phyloP scores from a whole-genome alignment of 37 sponge, comb jelly and placozoan genomes.

The Amphimedon queenslandica region DNA sequence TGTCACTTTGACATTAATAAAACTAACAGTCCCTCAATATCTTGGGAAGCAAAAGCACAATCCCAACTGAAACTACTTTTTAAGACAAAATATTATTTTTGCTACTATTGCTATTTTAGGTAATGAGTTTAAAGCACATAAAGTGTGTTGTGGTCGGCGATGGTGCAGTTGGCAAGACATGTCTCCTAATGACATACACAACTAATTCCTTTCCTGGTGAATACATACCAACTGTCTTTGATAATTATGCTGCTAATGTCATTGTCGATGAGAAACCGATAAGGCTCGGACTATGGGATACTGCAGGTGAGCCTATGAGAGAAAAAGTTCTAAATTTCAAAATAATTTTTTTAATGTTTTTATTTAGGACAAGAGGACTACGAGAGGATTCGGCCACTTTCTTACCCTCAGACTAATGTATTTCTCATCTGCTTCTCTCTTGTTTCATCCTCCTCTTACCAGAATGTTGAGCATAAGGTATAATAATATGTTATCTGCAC shows the following conservation, averaged over 20 bases:
- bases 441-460: neutral
- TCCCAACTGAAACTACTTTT: no score
- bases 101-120: no score
- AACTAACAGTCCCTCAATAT: no score
- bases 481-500: neutral
- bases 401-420: conserved; percentile 45
- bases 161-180: conserved; percentile 53
- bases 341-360: neutral
- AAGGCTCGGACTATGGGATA: conserved; percentile 49
- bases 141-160: conserved; percentile 63
- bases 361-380: conserved; percentile 44
- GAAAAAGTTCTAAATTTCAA: no score
- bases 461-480: conserved; percentile 17
- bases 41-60: no score
- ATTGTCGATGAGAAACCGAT: conserved; percentile 30
- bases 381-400: conserved; percentile 33
- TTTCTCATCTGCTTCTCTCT: conserved; percentile 36
- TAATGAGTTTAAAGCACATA: neutral
- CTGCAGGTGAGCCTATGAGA: conserved; percentile 25
- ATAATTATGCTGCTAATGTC: conserved; percentile 43
- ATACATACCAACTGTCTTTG: conserved; percentile 56
- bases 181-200: conserved; percentile 45
- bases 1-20: no score
- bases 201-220: conserved; percentile 55
- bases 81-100: no score